Conservation (phyloP, 2,888 invertebrate genomes). For the Octonoba sinensis region DNA sequence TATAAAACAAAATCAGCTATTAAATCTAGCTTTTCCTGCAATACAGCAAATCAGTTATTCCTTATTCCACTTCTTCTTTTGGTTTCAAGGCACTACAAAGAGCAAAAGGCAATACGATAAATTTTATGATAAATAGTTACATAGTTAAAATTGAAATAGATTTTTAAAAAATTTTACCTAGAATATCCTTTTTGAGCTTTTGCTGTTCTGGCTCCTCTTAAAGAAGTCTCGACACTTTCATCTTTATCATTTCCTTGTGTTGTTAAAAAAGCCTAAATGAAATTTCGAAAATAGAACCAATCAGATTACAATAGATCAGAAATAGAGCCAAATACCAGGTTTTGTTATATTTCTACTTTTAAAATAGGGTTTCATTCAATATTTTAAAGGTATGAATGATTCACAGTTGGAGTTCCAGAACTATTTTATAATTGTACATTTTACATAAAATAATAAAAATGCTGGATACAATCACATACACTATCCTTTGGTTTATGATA, state of each 20-base stretch:
- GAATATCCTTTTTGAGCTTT: constrained; percentile 32
- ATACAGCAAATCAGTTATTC: neutral
- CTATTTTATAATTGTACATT: too few relatives aligned
- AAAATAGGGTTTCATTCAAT: too few relatives aligned
- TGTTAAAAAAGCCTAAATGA: constrained; percentile 36
- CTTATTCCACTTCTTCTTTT: constrained; percentile 23
- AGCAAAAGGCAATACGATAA: neutral
- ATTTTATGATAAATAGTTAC: neutral
- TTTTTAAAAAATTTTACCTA: neutral
- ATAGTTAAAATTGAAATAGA: neutral
- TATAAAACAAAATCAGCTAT: neutral
- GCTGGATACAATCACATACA: too few relatives aligned
- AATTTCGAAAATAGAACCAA: too few relatives aligned
- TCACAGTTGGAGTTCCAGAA: too few relatives aligned
- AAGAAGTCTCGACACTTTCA: constrained; percentile 27
- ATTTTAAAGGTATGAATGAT: too few relatives aligned
- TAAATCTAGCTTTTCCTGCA: neutral
- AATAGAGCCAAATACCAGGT: too few relatives aligned
- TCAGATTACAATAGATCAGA: too few relatives aligned
- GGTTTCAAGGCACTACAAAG: constrained; percentile 11
- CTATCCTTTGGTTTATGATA: too few relatives aligned
- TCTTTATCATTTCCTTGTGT: constrained; percentile 42
- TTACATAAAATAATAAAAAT: too few relatives aligned
- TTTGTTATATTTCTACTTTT: too few relatives aligned
- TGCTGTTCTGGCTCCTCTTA: constrained; percentile 35